phyloP scores from a whole-genome alignment of 1,140 invertebrate species.

The Phortica variegata region DNA sequence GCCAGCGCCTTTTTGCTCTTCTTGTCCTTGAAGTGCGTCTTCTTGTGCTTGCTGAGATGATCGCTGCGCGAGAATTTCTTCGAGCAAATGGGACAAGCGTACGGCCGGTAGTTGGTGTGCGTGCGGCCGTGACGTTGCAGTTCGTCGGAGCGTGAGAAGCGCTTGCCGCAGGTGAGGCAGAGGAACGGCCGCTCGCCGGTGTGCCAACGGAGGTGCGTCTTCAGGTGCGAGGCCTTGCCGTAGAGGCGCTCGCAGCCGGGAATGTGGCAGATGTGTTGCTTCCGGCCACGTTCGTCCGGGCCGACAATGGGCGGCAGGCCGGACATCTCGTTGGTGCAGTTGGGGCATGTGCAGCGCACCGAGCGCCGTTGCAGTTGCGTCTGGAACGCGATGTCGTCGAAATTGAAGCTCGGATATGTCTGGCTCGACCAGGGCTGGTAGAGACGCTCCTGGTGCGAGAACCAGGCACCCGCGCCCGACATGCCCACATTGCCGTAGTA shows the following conservation, averaged over 20 bases:
- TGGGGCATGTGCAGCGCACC: slow-evolving; percentile 70
- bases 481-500: slow-evolving; percentile 50
- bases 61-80: slow-evolving; percentile 84
- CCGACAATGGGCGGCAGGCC: slow-evolving; percentile 63
- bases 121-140: slow-evolving; percentile 78
- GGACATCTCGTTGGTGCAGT: slow-evolving; percentile 69
- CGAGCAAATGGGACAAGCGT: slow-evolving; percentile 71
- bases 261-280: slow-evolving; percentile 87
- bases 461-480: slow-evolving; percentile 36
- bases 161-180: slow-evolving; percentile 80
- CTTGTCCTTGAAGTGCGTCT: slow-evolving; percentile 67
- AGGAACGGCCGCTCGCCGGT: slow-evolving; percentile 74
- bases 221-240: slow-evolving; percentile 87
- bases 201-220: slow-evolving; percentile 85
- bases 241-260: slow-evolving; percentile 90
- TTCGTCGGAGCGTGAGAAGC: slow-evolving; percentile 87
- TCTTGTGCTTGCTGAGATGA: slow-evolving; percentile 81
- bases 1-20: slow-evolving; percentile 48
- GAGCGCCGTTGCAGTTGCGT: slow-evolving; percentile 58
- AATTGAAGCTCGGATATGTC: slow-evolving; percentile 47
- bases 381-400: slow-evolving; percentile 53
- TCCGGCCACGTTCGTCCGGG: slow-evolving; percentile 64
- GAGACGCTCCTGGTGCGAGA: slow-evolving; percentile 47
- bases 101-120: slow-evolving; percentile 82
- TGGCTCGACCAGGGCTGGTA: slow-evolving; percentile 52